Evolutionary conservation across 2,888 invertebrate species (phyloP).

Genomic region (Coelinius sp.): DNA sequence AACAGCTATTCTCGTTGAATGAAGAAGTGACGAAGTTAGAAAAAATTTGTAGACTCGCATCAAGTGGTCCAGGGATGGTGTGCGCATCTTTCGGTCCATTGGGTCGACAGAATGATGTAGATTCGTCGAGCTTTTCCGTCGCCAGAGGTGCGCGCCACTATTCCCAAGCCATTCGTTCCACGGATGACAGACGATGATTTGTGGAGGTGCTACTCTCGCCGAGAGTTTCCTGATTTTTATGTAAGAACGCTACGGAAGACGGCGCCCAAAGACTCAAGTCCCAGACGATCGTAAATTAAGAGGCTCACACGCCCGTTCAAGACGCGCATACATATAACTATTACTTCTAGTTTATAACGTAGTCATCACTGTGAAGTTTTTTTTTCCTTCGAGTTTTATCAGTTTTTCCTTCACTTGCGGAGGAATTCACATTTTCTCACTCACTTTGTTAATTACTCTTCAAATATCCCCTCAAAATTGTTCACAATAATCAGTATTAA

Average conservation of each 20-base stretch:
- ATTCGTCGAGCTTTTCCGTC: slow-evolving; percentile 56
- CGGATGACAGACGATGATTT: slow-evolving; percentile 66
- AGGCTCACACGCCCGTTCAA: slow-evolving; percentile 44
- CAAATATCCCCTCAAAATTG: too few relatives aligned
- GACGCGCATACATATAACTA: slow-evolving; percentile 41
- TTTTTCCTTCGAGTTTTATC: not conserved
- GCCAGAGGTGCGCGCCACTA: slow-evolving; percentile 48
- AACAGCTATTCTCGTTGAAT: slow-evolving; percentile 8
- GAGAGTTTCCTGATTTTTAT: slow-evolving; percentile 67
- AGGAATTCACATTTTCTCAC: too few relatives aligned
- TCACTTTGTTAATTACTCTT: too few relatives aligned
- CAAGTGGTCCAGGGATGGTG: slow-evolving; percentile 30
- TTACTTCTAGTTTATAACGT: slow-evolving; percentile 48
- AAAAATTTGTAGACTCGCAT: slow-evolving; percentile 20
- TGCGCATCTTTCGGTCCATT: slow-evolving; percentile 66
- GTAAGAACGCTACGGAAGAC: slow-evolving; percentile 58
- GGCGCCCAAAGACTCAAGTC: slow-evolving; percentile 52
- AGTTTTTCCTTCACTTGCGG: not conserved
- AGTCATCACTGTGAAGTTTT: not conserved
- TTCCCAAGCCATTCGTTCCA: slow-evolving; percentile 61
- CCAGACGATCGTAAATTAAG: slow-evolving; percentile 62
- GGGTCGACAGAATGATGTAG: slow-evolving; percentile 66
- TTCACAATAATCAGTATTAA: too few relatives aligned
- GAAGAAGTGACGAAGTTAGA: slow-evolving; percentile 2
- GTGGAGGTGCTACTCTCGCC: slow-evolving; percentile 55